Evolutionary conservation across 2,113 vertebrate genomes (phyloP).

Genomic region (Sakesphorus luctuosus): DNA sequence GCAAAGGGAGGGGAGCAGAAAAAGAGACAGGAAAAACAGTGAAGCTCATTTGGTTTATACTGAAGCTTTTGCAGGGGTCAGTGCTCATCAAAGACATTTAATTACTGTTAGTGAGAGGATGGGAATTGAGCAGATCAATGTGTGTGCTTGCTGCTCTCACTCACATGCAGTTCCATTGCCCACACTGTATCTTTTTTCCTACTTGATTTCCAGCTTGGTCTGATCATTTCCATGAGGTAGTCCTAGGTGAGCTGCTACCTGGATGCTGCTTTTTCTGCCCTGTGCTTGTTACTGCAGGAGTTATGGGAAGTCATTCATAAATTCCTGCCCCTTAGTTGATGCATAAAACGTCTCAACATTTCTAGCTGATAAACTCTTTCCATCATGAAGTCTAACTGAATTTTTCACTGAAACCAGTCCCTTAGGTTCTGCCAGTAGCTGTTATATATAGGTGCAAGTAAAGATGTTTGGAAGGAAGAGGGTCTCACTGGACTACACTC

Average conservation of each 20-base stretch:
- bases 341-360: not conserved
- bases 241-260: not conserved
- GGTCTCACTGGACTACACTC: not conserved
- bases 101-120: not conserved
- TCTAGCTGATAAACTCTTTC: not conserved
- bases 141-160: not conserved
- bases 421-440: not conserved
- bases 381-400: not conserved
- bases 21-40: not conserved
- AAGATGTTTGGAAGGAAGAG: not conserved
- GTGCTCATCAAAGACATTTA: not conserved
- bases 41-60: not conserved
- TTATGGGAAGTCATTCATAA: not conserved
- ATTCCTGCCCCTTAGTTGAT: not conserved
- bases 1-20: not conserved
- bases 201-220: not conserved
- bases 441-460: not conserved
- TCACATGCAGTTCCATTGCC: not conserved
- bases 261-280: not conserved
- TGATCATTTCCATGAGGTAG: not conserved
- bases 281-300: not conserved
- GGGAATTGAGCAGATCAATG: not conserved
- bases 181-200: not conserved
- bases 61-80: not conserved
- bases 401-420: not conserved